phyloP scores from a whole-genome alignment of 2,113 vertebrate genomes.

The Penelope pileata region DNA sequence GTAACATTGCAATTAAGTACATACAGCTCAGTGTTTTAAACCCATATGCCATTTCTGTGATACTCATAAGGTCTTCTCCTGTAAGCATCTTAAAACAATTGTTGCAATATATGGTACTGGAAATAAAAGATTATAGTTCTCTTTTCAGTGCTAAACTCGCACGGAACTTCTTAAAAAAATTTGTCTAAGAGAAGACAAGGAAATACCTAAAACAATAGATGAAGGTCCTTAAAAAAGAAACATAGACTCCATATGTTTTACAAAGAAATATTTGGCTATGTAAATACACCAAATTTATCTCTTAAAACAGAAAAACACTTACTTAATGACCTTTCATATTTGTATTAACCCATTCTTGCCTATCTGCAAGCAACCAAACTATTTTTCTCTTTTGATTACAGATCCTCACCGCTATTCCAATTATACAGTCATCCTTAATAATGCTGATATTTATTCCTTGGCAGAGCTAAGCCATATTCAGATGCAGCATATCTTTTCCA shows the following conservation, averaged over 20 bases:
- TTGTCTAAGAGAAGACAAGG: neutral
- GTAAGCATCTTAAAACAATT: neutral
- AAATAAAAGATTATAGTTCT: neutral
- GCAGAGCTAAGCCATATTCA: neutral
- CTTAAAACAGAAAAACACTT: neutral
- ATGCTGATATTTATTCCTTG: neutral
- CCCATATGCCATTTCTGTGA: neutral
- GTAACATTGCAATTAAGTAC: neutral
- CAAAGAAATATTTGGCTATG: neutral
- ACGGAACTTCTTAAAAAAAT: neutral
- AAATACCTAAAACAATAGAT: neutral
- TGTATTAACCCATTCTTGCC: neutral
- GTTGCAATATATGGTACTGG: neutral
- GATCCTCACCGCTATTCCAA: neutral
- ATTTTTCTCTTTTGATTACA: neutral
- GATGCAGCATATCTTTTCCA: neutral
- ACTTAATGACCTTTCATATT: neutral
- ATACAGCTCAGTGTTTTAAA: neutral
- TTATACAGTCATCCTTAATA: neutral
- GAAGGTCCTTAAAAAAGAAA: neutral
- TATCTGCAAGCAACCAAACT: neutral
- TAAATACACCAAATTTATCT: neutral
- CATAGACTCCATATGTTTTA: neutral
- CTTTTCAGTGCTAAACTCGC: neutral
- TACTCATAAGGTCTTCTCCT: neutral